Base-by-base conservation (phyloP, 1,140 invertebrate species). In the Chionoecetes opilio region DNA sequence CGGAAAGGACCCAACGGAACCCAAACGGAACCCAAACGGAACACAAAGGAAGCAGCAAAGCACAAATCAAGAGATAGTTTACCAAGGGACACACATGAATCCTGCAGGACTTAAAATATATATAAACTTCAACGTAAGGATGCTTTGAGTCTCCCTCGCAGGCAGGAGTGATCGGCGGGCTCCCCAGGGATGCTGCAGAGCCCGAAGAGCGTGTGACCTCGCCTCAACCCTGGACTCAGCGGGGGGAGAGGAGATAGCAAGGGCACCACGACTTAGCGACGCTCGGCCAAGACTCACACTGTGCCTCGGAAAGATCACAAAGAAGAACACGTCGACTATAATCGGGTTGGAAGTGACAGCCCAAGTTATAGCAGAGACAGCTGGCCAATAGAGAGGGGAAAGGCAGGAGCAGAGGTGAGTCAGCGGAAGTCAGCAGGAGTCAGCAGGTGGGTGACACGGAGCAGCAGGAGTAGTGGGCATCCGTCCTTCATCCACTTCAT, bases 381-480 rank as follows among this genome's bases (percentile, higher is more conserved):
- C 63, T 75, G 63, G 63, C 11, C 63, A 21, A 75, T 75, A 21
- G 63, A 5, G 21, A n/a, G 63, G n/a, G 32, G 63, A 1, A 75
- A 26, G n/a, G 21, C 5, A 75, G 63, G 21, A n/a, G 0, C n/a
- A n/a, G n/a, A n/a, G 63, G 26, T 75, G 63, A 75, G 63, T n/a
- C 21, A 75, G 63, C 63, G 63, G 63, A 75, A n/a, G n/a, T n/a
- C 63, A 75, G 63, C 63, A 75, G 63, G 63, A n/a, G n/a, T n/a
- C 63, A 75, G 63, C 63, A 75, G 63, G 63, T 75, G 63, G 63
- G 63, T 75, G 63, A 75, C 63, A 75, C 21, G 63, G 63, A 75
- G 63, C 63, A 75, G 63, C 63, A 75, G 63, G 63, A 75, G 63
- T 75, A 75, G 63, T 87, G 85, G 3, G 31, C 85, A 87, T 87